These are phyloP conservation scores for Muntiacus reevesi DNA, from an alignment of 2,113 vertebrate species.

Conservation along the genomic window DNA sequence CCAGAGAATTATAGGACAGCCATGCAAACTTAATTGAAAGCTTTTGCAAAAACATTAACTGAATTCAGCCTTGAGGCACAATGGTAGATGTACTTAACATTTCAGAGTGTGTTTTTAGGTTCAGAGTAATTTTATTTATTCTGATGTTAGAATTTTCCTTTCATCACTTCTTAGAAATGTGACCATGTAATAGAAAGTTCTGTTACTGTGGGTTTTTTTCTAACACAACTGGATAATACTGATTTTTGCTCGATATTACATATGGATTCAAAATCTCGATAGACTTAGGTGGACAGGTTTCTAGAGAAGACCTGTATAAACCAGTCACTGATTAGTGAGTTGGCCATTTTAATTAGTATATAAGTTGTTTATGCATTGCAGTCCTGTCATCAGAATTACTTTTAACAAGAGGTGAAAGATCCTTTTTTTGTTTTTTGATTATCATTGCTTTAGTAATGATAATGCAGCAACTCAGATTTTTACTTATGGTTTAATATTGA, in stretches of 20 bases:
- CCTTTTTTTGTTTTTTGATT: neutral
- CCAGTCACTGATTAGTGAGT: neutral
- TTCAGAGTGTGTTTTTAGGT: constrained; percentile 37
- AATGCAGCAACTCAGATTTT: neutral
- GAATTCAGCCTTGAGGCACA: neutral
- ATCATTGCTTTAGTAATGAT: neutral
- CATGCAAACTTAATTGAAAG: constrained; percentile 31
- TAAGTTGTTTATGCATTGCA: neutral
- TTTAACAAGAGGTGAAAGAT: neutral
- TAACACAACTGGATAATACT: neutral
- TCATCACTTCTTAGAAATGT: constrained; percentile 28
- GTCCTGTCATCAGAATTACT: constrained; percentile 1
- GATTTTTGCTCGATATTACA: neutral
- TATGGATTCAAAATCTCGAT: neutral
- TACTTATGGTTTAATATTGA: neutral
- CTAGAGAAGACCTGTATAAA: neutral
- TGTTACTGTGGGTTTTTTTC: neutral
- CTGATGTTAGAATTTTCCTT: neutral
- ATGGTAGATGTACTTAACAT: constrained; percentile 5
- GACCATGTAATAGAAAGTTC: neutral
- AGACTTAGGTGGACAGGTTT: neutral
- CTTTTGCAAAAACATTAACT: constrained; percentile 38
- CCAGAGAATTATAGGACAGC: constrained; percentile 7
- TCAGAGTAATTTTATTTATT: constrained; percentile 41
- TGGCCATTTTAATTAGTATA: neutral